Percentiles rank a stretch among this genome's conserved stretches.
Conservation (phyloP, 2,888 invertebrate species). For the Atethmia centrago region DNA sequence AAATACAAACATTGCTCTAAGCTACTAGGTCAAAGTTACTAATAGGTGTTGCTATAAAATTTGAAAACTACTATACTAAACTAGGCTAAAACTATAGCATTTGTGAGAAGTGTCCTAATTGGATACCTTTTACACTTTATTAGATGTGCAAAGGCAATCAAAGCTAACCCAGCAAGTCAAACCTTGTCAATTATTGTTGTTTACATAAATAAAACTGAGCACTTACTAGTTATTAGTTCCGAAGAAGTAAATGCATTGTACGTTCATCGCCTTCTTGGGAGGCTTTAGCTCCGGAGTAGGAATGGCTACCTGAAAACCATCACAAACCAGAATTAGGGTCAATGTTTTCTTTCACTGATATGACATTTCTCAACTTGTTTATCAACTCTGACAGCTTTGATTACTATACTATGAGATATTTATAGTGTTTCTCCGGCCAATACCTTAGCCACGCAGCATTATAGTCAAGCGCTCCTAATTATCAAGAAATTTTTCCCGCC, state of each 20-base stretch:
- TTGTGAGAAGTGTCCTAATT: not conserved
- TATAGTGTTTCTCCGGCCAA: slow-evolving; percentile 18
- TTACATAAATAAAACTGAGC: slow-evolving; percentile 45
- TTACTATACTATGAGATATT: not conserved
- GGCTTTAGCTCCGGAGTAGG: slow-evolving; percentile 95
- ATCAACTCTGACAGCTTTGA: slow-evolving; percentile 11
- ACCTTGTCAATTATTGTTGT: slow-evolving; percentile 24
- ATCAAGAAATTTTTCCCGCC: slow-evolving; percentile 79
- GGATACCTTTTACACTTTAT: too few species aligned
- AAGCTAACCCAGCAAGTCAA: slow-evolving; percentile 10
- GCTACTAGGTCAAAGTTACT: too few species aligned
- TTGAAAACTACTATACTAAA: not conserved
- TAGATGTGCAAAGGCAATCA: not conserved
- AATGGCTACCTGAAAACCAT: slow-evolving; percentile 93
- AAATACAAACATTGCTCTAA: not conserved
- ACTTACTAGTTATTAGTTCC: slow-evolving; percentile 99
- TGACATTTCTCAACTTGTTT: slow-evolving; percentile 41
- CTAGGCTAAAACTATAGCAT: slow-evolving; percentile 11
- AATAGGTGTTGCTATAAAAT: slow-evolving; percentile 5
- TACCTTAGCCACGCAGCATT: slow-evolving; percentile 57
- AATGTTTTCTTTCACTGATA: slow-evolving; percentile 53
- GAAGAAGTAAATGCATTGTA: slow-evolving; percentile 97
- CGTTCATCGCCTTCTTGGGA: slow-evolving; percentile 93
- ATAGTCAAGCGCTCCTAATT: slow-evolving; percentile 62
- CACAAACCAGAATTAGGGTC: slow-evolving; percentile 71